Evolutionary conservation across 2,113 vertebrate species (phyloP).

Genomic region (Anguilla japonica): DNA sequence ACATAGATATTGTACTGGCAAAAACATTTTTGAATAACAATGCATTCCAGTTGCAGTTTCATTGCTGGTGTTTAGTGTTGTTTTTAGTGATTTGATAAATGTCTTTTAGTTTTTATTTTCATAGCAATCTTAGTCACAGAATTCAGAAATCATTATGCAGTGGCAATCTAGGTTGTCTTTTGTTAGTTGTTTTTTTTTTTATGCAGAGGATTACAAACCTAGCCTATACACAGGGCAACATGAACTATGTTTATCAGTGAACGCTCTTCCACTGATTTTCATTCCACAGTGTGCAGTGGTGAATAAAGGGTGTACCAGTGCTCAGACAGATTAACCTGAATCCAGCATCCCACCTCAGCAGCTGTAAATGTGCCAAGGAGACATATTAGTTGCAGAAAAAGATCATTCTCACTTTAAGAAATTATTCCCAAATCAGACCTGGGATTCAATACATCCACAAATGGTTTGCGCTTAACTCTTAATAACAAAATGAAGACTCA

Average conservation of each 20-base stretch:
- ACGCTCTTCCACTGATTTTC: background rate
- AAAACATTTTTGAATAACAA: background rate
- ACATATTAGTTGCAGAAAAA: background rate
- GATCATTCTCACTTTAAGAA: background rate
- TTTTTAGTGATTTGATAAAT: too few species aligned
- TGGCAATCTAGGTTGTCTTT: background rate
- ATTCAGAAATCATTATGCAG: background rate
- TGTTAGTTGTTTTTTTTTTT: background rate
- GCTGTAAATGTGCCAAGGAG: background rate
- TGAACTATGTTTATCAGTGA: background rate
- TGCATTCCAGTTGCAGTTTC: background rate
- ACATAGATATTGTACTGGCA: background rate
- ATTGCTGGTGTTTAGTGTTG: background rate
- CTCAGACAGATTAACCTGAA: background rate
- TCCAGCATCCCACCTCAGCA: background rate
- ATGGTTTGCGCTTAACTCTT: background rate
- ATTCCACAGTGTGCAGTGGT: background rate
- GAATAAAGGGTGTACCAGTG: background rate
- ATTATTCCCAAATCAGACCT: background rate
- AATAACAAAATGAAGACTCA: background rate
- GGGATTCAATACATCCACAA: background rate
- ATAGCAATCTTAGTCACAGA: slow-evolving; percentile 22
- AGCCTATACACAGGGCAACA: background rate
- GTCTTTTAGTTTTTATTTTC: background rate
- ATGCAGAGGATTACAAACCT: background rate